A percentile compares a stretch with the other conserved stretches of the same genome.
Conservation (phyloP, 1,140 invertebrate species). For the Vanessa tameamea region DNA sequence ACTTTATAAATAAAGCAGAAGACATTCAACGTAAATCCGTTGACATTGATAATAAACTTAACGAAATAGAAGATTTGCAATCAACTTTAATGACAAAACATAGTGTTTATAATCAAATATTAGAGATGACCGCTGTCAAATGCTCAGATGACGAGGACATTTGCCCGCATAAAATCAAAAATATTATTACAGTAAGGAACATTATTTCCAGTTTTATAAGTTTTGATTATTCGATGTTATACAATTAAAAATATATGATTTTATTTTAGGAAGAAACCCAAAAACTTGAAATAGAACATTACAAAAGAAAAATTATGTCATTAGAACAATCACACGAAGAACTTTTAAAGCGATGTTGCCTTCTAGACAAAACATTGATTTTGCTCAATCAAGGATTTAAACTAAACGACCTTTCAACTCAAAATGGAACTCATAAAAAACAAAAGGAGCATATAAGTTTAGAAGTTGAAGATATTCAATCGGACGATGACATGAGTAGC, state of each 20-base stretch:
- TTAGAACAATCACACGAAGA: constrained; percentile 55
- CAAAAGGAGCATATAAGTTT: constrained; percentile 14
- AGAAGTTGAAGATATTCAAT: constrained; percentile 53
- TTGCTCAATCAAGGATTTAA: constrained; percentile 61
- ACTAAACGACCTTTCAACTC: constrained; percentile 24
- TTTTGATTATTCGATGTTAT: neutral
- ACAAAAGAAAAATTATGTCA: constrained; percentile 55
- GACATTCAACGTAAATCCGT: constrained; percentile 56
- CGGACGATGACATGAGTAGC: constrained; percentile 54
- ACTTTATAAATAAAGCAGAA: constrained; percentile 58
- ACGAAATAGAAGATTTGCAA: constrained; percentile 66
- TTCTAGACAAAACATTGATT: constrained; percentile 61
- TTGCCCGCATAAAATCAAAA: constrained; percentile 67
- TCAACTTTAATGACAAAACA: constrained; percentile 63
- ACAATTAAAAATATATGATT: neutral
- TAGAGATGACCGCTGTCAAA: constrained; percentile 58
- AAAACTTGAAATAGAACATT: constrained; percentile 56
- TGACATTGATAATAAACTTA: constrained; percentile 56
- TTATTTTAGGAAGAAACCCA: constrained; percentile 54
- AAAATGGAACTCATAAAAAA: constrained; percentile 9
- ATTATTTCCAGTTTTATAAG: constrained; percentile 13
- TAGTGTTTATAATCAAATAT: constrained; percentile 63
- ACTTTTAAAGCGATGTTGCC: constrained; percentile 56
- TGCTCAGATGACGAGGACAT: constrained; percentile 54
- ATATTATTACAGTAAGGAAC: constrained; percentile 58